Evolutionary conservation across 2,888 invertebrate species (phyloP), one percentile per base, ranked within the genome.

Genomic region (Cataglyphis altisquamis): DNA sequence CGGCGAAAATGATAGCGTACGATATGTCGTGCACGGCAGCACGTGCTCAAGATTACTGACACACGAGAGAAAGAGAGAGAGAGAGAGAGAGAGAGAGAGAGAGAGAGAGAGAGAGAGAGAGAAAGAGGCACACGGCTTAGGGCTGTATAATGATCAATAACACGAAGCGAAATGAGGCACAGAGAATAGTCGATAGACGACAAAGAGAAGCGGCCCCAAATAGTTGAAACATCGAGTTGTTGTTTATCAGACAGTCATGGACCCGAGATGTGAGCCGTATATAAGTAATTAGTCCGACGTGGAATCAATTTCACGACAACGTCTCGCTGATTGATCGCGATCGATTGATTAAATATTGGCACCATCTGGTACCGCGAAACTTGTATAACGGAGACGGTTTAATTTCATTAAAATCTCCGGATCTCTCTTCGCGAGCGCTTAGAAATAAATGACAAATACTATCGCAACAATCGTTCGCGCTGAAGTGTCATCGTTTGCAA

Each of bases 111-210:
- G 32, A 57, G 6, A 57, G 21, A 57, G 55, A 41, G 32, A 39
- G 45, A 45, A 32, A 18, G 18, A 4, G 8, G 25, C 21, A 10
- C 36, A 62, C 55, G 10, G 39, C n/a, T 21, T 60, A 32, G 12
- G 25, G 41, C 45, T 60, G 57, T 70, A 39, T 70, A 78, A 80
- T 80, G 78, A 80, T 80, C 78, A 72, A 80, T 80, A 80, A 80
- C 45, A 48, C 41, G 77, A 21, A 32, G 32, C 10, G 41, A 77
- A 68, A 60, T 45, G 36, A 78, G 55, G n/a, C 10, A 77, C 25
- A 21, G 9, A 52, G 52, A 45, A 3, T 52, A 32, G 25, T 52
- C 78, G 45, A 32, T 57, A 68, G 41, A 57, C 70, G 25, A 15
- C 9, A 70, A 78, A 52, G 18, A 55, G 52, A 52, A 8, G n/a